phyloP scores from a whole-genome alignment of 2,888 invertebrate species.

The Leptinotarsa rubiginosa region DNA sequence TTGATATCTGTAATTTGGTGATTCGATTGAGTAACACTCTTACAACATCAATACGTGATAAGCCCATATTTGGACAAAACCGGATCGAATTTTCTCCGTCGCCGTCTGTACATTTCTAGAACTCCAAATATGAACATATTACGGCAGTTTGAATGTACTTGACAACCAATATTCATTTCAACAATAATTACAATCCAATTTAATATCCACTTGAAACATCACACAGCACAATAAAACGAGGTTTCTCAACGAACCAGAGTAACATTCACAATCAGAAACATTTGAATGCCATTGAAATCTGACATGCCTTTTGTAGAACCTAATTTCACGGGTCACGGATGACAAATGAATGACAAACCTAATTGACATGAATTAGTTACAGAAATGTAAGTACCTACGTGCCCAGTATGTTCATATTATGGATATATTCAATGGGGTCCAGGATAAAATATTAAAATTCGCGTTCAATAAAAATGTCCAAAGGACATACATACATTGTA shows the following conservation, averaged over 20 bases:
- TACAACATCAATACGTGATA: not conserved
- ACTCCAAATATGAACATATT: slow-evolving; percentile 15
- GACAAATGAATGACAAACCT: no score
- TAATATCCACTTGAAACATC: not conserved
- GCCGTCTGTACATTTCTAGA: not conserved
- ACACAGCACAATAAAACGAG: not conserved
- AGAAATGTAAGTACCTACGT: no score
- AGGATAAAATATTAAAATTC: no score
- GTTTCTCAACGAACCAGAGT: not conserved
- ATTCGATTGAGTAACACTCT: not conserved
- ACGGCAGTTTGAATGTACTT: not conserved
- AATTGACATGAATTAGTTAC: no score
- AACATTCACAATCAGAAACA: not conserved
- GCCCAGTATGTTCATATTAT: no score
- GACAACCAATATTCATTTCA: not conserved
- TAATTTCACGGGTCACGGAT: no score
- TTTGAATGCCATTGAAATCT: no score
- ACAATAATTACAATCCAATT: slow-evolving; percentile 5
- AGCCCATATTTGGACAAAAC: slow-evolving; percentile 7
- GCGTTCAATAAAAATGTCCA: no score
- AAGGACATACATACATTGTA: no score
- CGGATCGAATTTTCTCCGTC: slow-evolving; percentile 9
- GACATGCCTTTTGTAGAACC: no score
- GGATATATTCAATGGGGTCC: no score
- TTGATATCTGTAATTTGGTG: not conserved